Percentiles rank a stretch among this genome's conserved stretches.
These are phyloP conservation scores for Apodemus sylvaticus DNA, from an alignment of 2,113 vertebrate species.

Conservation along the genomic window DNA sequence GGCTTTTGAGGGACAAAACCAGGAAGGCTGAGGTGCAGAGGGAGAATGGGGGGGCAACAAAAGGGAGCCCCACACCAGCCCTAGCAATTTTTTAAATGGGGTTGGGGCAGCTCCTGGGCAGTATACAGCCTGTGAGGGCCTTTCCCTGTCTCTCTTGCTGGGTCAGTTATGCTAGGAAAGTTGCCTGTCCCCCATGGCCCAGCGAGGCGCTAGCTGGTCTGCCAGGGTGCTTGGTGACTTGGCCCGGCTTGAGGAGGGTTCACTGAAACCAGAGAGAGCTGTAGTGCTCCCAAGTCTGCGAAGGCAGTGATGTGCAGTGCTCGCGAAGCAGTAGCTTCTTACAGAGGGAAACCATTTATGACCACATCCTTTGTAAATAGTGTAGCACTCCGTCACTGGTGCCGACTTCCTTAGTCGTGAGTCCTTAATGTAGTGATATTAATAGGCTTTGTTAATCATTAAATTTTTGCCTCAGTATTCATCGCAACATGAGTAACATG, in stretches of 20 bases:
- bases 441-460: not conserved
- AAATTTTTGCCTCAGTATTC: not conserved
- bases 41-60: fast-evolving
- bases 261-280: not conserved
- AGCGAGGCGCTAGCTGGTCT: not conserved
- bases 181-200: not conserved
- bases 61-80: not conserved
- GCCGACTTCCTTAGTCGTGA: not conserved
- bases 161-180: slow-evolving; percentile 32
- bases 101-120: not conserved
- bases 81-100: too few species aligned
- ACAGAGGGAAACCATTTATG: not conserved
- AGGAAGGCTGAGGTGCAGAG: slow-evolving; percentile 33
- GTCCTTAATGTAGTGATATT: not conserved
- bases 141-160: not conserved
- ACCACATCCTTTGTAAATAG: not conserved
- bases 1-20: slow-evolving; percentile 25
- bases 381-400: not conserved
- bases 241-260: not conserved
- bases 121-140: not conserved
- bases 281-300: too few species aligned
- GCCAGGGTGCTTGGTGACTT: not conserved
- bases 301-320: not conserved
- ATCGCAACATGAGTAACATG: not conserved
- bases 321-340: not conserved